These are phyloP conservation scores for Drosophila sturtevanti DNA, from an alignment of 1,140 invertebrate genomes.

Conservation along the genomic window DNA sequence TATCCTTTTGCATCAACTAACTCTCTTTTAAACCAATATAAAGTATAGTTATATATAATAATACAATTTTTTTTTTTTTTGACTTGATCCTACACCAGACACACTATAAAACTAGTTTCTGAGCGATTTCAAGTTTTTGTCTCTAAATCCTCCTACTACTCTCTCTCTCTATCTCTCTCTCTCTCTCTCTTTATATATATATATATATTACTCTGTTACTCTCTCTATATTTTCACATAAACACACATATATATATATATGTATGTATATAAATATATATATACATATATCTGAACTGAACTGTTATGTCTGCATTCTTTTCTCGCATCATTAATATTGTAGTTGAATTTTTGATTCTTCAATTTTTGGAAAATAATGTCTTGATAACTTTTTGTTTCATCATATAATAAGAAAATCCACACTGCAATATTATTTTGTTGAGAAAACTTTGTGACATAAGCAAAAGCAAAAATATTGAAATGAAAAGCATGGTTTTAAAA, in stretches of 20 bases:
- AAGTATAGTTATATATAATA: conserved; percentile 30
- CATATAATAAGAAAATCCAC: conserved; percentile 60
- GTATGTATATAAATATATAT: conserved; percentile 44
- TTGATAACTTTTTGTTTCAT: conserved; percentile 27
- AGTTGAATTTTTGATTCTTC: conserved; percentile 74
- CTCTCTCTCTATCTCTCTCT: conserved; percentile 32
- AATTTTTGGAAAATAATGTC: conserved; percentile 48
- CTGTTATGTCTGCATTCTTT: conserved; percentile 73
- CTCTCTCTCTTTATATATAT: conserved; percentile 18
- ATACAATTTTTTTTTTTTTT: not conserved
- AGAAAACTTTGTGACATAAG: conserved; percentile 67
- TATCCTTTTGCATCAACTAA: conserved; percentile 75
- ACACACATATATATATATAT: conserved; percentile 22
- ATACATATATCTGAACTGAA: conserved; percentile 3
- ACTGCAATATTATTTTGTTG: conserved; percentile 82
- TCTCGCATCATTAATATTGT: conserved; percentile 82
- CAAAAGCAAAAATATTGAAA: not conserved
- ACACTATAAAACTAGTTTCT: conserved; percentile 36
- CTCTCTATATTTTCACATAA: conserved; percentile 17
- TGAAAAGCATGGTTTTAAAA: conserved; percentile 39
- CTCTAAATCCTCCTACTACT: conserved; percentile 20
- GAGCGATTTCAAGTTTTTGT: conserved; percentile 45
- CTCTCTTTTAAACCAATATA: conserved; percentile 53
- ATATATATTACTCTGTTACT: too few relatives aligned
- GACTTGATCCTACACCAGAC: conserved; percentile 14